Evolutionary conservation across 2,888 invertebrate genomes (phyloP).

Genomic region (Macrophya alboannulata): DNA sequence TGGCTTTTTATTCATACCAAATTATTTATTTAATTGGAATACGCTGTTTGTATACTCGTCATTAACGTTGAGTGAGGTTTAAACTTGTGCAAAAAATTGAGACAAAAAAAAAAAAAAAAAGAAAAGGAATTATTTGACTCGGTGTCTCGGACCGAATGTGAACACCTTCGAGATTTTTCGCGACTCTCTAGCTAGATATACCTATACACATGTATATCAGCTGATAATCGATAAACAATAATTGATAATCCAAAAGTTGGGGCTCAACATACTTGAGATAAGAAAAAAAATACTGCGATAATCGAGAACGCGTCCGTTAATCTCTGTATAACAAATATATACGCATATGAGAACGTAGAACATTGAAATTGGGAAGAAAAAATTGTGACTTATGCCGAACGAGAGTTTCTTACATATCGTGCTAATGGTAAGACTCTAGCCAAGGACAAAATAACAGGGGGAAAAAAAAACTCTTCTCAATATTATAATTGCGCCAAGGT

Average conservation of each 20-base stretch:
- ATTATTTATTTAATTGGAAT: neutral
- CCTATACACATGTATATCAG: too few species aligned
- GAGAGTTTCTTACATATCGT: neutral
- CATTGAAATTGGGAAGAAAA: neutral
- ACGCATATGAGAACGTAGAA: neutral
- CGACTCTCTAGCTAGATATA: neutral
- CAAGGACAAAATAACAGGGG: neutral
- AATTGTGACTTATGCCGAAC: neutral
- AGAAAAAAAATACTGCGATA: neutral
- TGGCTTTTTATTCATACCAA: neutral
- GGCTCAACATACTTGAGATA: constrained; percentile 14
- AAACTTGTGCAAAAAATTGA: neutral
- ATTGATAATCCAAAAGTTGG: constrained; percentile 14
- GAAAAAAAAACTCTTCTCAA: constrained; percentile 1
- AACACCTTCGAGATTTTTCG: neutral
- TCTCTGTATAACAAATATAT: too few species aligned
- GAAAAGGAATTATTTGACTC: neutral
- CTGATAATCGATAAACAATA: constrained; percentile 30
- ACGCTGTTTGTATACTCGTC: neutral
- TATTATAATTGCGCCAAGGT: constrained; percentile 23
- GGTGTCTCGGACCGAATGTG: neutral
- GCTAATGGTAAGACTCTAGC: neutral
- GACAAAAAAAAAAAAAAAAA: neutral
- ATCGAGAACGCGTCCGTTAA: neutral
- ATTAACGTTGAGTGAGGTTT: neutral